These are phyloP conservation scores for Cyanoderma ruficeps DNA, from an alignment of 2,113 vertebrate genomes.

Conservation along the genomic window DNA sequence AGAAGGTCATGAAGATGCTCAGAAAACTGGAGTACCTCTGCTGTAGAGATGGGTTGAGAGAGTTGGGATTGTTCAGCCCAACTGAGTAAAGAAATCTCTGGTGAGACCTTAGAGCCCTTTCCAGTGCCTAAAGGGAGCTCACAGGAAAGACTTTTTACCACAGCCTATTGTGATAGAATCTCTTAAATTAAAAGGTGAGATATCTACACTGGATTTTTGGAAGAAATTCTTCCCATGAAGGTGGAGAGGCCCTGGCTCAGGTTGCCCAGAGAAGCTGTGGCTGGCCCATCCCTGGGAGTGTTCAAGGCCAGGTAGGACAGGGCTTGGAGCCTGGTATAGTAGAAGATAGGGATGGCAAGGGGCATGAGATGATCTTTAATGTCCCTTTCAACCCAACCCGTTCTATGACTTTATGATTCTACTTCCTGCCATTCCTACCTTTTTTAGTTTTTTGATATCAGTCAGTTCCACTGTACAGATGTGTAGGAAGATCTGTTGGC, in stretches of 20 bases:
- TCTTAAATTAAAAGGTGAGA: not conserved
- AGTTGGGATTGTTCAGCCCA: not conserved
- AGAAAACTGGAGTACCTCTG: not conserved
- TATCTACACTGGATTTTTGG: not conserved
- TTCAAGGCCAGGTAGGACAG: accelerated
- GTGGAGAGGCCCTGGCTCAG: accelerated
- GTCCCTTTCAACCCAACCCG: not conserved
- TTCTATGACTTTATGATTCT: not conserved
- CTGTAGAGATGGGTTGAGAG: not conserved
- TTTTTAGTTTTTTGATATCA: not conserved
- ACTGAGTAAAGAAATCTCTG: not conserved
- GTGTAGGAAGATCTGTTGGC: not conserved
- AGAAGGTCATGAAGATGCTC: not conserved
- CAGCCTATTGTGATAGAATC: accelerated
- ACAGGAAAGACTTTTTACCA: not conserved
- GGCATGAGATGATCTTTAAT: not conserved
- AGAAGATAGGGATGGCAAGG: not conserved
- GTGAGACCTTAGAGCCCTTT: not conserved
- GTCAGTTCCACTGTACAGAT: not conserved
- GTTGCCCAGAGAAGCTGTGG: not conserved
- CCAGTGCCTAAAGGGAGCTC: not conserved
- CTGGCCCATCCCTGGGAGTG: not conserved
- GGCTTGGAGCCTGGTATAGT: not conserved
- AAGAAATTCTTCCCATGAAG: not conserved
- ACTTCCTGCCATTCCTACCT: not conserved